Base-by-base conservation (phyloP, 2,797 vertebrate species). In the Synaphobranchus kaupii region DNA sequence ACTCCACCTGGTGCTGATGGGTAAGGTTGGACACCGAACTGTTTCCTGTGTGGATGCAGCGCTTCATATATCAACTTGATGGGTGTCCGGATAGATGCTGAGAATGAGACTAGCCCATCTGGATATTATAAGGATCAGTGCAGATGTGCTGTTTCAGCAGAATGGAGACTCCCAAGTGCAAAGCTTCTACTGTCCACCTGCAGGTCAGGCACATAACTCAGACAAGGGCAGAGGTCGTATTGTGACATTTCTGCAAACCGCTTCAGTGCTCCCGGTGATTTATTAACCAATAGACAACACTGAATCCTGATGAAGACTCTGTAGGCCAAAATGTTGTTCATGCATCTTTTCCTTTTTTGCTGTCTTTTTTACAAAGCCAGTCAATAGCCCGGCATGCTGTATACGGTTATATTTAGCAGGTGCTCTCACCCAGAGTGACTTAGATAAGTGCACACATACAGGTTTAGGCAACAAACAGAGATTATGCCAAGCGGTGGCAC, bases 1-100 rank as follows among this genome's bases (percentile, higher is more conserved):
- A 87, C 88, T n/a, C 88, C 54, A 0, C 90, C 91, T 0, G 88
- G 93, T 20, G 1, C 94, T 0, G 97, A 98, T 71, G 94, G 96
- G 97, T 98, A 93, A 93, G 89, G 52, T 56, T 71, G 6, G 0
- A 22, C 9, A 9, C 28, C 39, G 48, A 66, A 68, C 78, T 47
- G 22, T 10, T 81, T 25, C 78, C 78, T 17, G 73, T 20, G 20
- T 17, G 39, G 73, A 44, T n/a, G 10, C 78, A 48, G 22, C 10
- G 20, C 78, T 81, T 48, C 78, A 81, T 50, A 44, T 44, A 44
- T 78, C 73, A 44, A 22, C 4, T 22, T 34, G 47, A 81, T 81
- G 44, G 78, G 78, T 81, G 47, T 48, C 22, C n/a, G 78, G 78
- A 50, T 81, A 3, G 47, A 50, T 22, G 7, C 22, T 81, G 47